Evolutionary conservation across 2,797 vertebrate genomes (phyloP), one percentile per base, ranked within the genome.

Genomic region (Enteromius anoplus): DNA sequence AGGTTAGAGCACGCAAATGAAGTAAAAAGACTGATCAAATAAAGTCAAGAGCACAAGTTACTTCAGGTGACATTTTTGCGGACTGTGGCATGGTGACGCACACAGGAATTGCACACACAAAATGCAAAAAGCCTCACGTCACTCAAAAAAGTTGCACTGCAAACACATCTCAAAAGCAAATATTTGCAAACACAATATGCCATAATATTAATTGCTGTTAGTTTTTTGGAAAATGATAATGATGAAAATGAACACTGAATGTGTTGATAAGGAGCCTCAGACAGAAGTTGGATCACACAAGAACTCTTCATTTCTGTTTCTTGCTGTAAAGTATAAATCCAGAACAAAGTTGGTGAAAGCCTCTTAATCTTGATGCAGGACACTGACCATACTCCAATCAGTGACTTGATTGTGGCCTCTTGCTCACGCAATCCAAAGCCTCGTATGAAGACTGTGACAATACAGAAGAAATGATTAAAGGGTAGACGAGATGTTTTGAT

Each of bases 351-450:
- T 53, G 34, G 42, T 34, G 15, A 51, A 70, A 75, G 49, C 49
- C 34, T 73, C 21, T 58, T 85, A 66, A 80, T 83, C 66, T 78
- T 47, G 76, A 81, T 73, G 80, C 83, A 82, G 37, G 70, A 83
- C 70, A 69, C 47, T 80, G 80, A 72, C 42, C 65, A 51, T 37
- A 55, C 68, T 73, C 72, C 77, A 84, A 81, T 85, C 71, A 75
- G 62, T 15, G n/a, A 45, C 76, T 77, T 87, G 86, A 88, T 87
- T 88, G 73, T 10, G 19, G 65, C 64, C 23, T 58, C 72, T 80
- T 21, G 2, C 40, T 49, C n/a, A 5, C 3, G 14, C 34, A 72
- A 77, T 76, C 40, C 49, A 29, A 82, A 14, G 2, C 49, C 32
- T 62, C 3, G 2, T n/a, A 47, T 11, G 21, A 81, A 84, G 76